Base-by-base conservation (phyloP, 1,140 invertebrate genomes). In the Heterodera carotae region DNA sequence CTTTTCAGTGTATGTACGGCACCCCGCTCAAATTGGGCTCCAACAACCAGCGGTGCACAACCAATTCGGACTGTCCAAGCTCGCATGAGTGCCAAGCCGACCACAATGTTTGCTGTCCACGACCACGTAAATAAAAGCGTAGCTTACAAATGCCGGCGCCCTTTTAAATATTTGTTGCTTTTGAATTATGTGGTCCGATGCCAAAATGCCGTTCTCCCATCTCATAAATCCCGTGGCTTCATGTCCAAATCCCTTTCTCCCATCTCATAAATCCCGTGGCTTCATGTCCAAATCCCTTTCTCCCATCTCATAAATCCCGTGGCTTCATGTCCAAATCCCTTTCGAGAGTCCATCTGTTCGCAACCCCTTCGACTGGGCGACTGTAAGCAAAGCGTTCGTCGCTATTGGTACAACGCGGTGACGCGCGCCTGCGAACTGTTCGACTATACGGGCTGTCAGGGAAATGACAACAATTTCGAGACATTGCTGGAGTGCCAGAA, bases 381-480 rank as follows among this genome's bases (percentile, higher is more conserved):
- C 73, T 86, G 85, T 69, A 87, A 86, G 48, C 86, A 87, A 71
- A 84, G 82, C 53, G 85, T 86, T 33, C 78, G 86, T n/a, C 78
- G 85, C 18, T 86, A 86, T 69, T 86, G 86, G 86, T 86, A 87
- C 81, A 88, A 86, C 69, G 85, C 86, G 12, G 82, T 86, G 34
- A 86, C 86, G 48, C 76, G 85, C 25, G 83, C 86, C 25, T 86
- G 86, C 56, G 84, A 88, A 69, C 78, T 87, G 53, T 86, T 86
- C 68, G 85, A 87, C 67, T 86, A 87, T 76, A 88, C 86, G 34
- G 84, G 83, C 3, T 86, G 85, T 68, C 84, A 87, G 59, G 85
- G 79, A 5, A 82, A 79, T 68, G 85, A 85, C 72, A 86, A 86
- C 76, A 85, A 85, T 53, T 86, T 86, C 77, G 81, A 86, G 72